Base-by-base conservation (phyloP, 2,888 invertebrate species). In the Pyrochroa serraticornis region DNA sequence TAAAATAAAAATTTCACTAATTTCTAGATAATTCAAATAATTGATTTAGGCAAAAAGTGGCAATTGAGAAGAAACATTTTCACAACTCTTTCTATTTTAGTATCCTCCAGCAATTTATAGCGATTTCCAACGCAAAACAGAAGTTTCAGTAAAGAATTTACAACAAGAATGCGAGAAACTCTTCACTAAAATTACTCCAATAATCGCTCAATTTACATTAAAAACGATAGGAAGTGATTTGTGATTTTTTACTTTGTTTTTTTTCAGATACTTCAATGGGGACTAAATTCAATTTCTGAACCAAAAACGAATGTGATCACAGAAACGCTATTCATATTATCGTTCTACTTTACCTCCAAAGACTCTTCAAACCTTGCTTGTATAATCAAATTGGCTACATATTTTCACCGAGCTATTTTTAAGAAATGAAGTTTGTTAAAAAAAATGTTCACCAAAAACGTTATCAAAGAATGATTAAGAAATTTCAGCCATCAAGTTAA, bases 221-320 rank as follows among this genome's bases (percentile, higher is more conserved):
- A 82, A 82, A 65, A 78, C 83, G 12, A 84, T 86, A 39, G 83
- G 82, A 67, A 84, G 84, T 84, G 74, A n/a, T 3, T 34, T 9
- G 13, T 13, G 33, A 5, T 30, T 8, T n/a, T 10, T 32, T 33
- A 32, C 31, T 2, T 32, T 41, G 38, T 9, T n/a, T 2, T 14
- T 8, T 60, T 64, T 10, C 32, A 66, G 68, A 68, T 51, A 66
- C 69, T 8, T 55, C 69, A 7, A 65, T 69, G 64, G 69, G 69
- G 8, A 49, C 60, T 12, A 54, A 59, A 22, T 13, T 55, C 0
- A 30, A 55, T n/a, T 44, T 54, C 8, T 55, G 59, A 30, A 64
- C 58, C 22, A 48, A 60, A 14, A 50, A 62, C 12, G 50, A 65
- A 41, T 6, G 36, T 31, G 48, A 43, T 13, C 67, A 69, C 42